Evolutionary conservation across 2,113 vertebrate genomes (phyloP), one percentile per base, ranked within the genome.

Genomic region (Nycticorax nycticorax): DNA sequence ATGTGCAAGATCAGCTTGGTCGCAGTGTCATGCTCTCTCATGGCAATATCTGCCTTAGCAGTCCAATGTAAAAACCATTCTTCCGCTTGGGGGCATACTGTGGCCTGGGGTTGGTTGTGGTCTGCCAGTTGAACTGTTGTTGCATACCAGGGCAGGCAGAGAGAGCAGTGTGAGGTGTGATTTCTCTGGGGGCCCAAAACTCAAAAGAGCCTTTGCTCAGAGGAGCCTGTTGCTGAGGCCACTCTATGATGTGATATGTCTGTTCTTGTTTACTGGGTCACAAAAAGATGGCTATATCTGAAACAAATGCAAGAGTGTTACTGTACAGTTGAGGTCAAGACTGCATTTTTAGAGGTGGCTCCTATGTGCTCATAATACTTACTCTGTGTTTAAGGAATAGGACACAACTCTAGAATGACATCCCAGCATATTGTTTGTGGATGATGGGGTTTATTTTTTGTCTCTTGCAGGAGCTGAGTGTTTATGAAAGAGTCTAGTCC

Each of bases 241-340:
- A 0, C 28, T 0, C 0, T 23, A 19, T 13, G 35, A 24, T 62
- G 47, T 3, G 35, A 43, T 39, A 16, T 0, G 2, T 63, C 10
- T 30, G 52, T 53, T 73, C 18, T 60, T 48, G 30, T 63, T 85
- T 56, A 22, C 16, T 23, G 26, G 41, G 28, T 68, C 41, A 68
- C 55, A 30, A 48, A 39, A 55, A 50, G 19, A 35, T 48, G 30
- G 5, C 39, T 62, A 0, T 66, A 11, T 43, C 26, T 64, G 45
- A 80, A 80, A n/a, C 19, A 59, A 85, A 47, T 6, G 6, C 26
- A 27, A 21, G 33, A 33, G 14, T 69, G 14, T 69, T 59, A 20
- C 2, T 57, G 23, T 72, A 33, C 22, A 4, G 14, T 10, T 12
- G 47, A 56, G 32, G 39, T 83, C 28, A 56, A 77, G 41, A 37